Conservation (phyloP, 1,140 invertebrate species). For the Psilanteris sp. region DNA sequence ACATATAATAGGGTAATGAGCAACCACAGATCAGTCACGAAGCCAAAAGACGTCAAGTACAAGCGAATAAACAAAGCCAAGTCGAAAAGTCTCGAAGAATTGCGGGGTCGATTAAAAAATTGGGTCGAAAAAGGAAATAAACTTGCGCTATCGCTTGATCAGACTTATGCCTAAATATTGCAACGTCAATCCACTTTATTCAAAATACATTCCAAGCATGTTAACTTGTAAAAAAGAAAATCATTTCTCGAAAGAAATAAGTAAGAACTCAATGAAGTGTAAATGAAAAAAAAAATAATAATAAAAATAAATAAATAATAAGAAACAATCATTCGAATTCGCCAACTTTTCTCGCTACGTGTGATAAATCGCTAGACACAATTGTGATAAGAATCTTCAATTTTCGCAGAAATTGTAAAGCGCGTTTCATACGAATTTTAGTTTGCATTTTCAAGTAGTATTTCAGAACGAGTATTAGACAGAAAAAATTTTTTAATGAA, state of each 20-base stretch:
- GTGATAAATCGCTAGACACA: conserved; percentile 43
- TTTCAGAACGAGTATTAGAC: conserved; percentile 2
- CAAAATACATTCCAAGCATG: conserved; percentile 4
- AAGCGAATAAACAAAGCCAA: conserved; percentile 94
- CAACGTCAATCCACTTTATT: conserved; percentile 8
- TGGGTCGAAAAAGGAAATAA: conserved; percentile 90
- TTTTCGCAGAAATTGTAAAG: conserved; percentile 21
- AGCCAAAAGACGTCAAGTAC: conserved; percentile 94
- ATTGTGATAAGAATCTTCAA: conserved; percentile 55
- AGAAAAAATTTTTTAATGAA: neutral
- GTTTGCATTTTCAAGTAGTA: conserved; percentile 5
- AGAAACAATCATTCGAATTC: conserved; percentile 33
- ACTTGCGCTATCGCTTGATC: conserved; percentile 80
- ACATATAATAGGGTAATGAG: conserved; percentile 93
- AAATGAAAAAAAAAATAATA: too few relatives aligned
- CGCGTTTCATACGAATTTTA: conserved; percentile 19
- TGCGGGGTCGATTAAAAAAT: conserved; percentile 89
- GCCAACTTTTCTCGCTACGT: conserved; percentile 39
- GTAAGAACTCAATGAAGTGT: neutral
- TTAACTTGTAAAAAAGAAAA: neutral
- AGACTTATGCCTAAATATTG: conserved; percentile 76
- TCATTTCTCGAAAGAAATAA: neutral
- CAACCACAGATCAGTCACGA: conserved; percentile 92
- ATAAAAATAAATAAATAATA: too few relatives aligned
- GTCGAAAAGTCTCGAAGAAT: conserved; percentile 91